Conservation (phyloP, 1,140 invertebrate genomes). For the Matsumurasca onukii region DNA sequence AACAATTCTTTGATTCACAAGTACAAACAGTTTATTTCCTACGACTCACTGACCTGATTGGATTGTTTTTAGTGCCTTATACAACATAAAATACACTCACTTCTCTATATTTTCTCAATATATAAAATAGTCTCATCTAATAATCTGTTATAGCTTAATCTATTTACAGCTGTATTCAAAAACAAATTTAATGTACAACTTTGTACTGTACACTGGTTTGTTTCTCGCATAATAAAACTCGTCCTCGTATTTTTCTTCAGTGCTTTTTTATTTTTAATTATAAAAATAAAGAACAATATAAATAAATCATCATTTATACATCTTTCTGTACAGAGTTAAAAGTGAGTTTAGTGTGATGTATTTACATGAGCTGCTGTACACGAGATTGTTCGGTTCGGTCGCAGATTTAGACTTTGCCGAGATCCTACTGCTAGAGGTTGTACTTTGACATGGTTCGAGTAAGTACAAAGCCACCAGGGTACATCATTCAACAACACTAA, state of each 20-base stretch:
- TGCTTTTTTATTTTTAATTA: constrained; percentile 25
- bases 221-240: constrained; percentile 20
- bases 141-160: neutral
- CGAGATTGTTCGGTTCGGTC: neutral
- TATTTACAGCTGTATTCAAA: neutral
- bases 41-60: too few species aligned
- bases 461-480: too few species aligned
- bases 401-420: neutral
- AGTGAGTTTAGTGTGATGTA: constrained; percentile 12
- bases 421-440: constrained; percentile 7
- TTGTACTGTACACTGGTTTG: constrained; percentile 15
- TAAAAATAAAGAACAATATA: constrained; percentile 25
- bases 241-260: constrained; percentile 10
- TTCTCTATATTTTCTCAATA: too few species aligned
- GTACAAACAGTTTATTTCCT: too few species aligned
- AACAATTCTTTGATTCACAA: too few species aligned
- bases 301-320: constrained; percentile 22
- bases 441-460: too few species aligned
- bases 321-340: constrained; percentile 24
- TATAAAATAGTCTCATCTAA: too few species aligned
- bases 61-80: neutral
- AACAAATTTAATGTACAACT: constrained; percentile 16
- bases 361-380: neutral
- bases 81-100: too few species aligned
- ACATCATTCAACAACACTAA: too few species aligned